These are phyloP conservation scores for Cyclophora punctaria DNA, from an alignment of 2,888 invertebrate species.

Conservation along the genomic window DNA sequence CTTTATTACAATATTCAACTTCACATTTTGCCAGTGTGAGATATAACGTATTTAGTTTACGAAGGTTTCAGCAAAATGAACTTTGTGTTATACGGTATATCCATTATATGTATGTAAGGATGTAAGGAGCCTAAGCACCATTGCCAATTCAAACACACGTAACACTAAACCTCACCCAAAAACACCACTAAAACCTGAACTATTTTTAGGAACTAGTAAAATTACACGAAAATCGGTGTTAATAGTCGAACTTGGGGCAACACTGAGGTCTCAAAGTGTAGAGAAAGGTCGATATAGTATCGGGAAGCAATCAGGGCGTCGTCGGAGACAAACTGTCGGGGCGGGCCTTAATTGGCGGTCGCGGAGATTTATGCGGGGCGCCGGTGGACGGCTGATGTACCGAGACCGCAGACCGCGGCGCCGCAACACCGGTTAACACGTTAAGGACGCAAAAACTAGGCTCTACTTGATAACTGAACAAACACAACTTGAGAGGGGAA, in stretches of 20 bases:
- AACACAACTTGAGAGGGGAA: too few relatives aligned
- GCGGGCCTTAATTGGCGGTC: slow-evolving; percentile 73
- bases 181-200: too few relatives aligned
- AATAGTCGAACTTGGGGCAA: slow-evolving; percentile 11
- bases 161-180: too few relatives aligned
- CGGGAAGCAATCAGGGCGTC: slow-evolving; percentile 73
- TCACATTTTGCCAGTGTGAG: too few relatives aligned
- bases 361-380: slow-evolving; percentile 70
- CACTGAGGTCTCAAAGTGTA: slow-evolving; percentile 4
- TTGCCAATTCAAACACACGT: too few relatives aligned
- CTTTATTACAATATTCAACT: too few relatives aligned
- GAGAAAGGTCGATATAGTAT: slow-evolving; percentile 17
- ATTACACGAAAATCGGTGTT: slow-evolving; percentile 7
- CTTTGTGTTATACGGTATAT: too few relatives aligned
- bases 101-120: too few relatives aligned
- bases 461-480: too few relatives aligned
- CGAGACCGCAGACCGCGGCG: slow-evolving; percentile 29
- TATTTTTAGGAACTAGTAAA: not conserved
- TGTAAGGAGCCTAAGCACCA: too few relatives aligned
- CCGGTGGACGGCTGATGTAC: slow-evolving; percentile 49
- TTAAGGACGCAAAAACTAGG: not conserved
- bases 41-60: too few relatives aligned
- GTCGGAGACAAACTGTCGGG: slow-evolving; percentile 73
- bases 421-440: slow-evolving; percentile 6
- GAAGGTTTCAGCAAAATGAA: too few relatives aligned